Evolutionary conservation across 2,888 invertebrate genomes (phyloP).

Genomic region (Drosophila greeni): DNA sequence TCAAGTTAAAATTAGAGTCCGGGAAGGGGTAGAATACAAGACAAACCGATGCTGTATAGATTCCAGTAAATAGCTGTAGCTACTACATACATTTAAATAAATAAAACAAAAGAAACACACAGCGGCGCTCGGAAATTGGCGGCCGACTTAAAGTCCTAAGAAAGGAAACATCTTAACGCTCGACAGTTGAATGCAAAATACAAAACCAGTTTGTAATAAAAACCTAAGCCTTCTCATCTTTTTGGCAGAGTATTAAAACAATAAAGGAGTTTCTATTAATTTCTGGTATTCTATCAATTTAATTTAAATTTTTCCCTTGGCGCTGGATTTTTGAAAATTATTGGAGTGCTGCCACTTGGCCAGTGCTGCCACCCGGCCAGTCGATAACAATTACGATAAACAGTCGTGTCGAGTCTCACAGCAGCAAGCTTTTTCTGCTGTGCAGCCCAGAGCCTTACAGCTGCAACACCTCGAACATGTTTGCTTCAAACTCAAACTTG

Average conservation of each 20-base stretch:
- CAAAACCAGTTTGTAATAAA: slow-evolving; percentile 16
- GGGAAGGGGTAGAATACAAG: slow-evolving; percentile 35
- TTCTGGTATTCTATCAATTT: background rate
- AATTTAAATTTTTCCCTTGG: background rate
- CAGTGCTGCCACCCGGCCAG: too few relatives aligned
- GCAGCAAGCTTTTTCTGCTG: background rate
- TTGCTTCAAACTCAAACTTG: background rate
- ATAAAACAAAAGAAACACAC: slow-evolving; percentile 3
- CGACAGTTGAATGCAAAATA: background rate
- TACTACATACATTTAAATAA: slow-evolving; percentile 27
- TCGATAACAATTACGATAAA: background rate
- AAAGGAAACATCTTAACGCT: background rate
- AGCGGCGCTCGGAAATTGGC: background rate
- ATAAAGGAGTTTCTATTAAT: background rate
- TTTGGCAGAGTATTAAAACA: slow-evolving; percentile 30
- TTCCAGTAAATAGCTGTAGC: slow-evolving; percentile 58
- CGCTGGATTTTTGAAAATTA: background rate
- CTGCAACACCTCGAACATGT: background rate
- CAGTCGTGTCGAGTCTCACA: background rate
- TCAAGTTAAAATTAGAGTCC: slow-evolving; percentile 12
- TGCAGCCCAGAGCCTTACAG: too few relatives aligned
- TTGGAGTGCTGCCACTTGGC: background rate
- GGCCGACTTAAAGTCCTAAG: slow-evolving; percentile 1
- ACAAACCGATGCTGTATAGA: slow-evolving; percentile 50
- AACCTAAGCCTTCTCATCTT: slow-evolving; percentile 17